Base-by-base conservation (phyloP, 2,888 invertebrate species). In the Bombyx huttoni region DNA sequence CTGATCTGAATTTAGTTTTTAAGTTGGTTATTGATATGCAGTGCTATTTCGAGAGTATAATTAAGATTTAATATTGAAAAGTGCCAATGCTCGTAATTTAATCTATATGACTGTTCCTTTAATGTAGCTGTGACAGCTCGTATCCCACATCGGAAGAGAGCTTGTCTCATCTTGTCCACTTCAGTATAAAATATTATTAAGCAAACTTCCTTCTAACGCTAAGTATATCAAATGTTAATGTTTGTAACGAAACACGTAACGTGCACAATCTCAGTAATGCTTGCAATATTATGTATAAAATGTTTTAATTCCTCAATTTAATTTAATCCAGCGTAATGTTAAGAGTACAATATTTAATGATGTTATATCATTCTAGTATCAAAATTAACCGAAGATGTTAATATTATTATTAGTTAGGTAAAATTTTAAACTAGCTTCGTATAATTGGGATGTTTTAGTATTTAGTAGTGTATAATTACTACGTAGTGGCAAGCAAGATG, bases 1-100 rank as follows among this genome's bases (percentile, higher is more conserved):
- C 89, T 89, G 89, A 89, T 89, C 89, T 89, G 89, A 89, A 88
- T 87, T 89, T 89, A 89, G 89, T 89, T 89, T 88, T 86, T 89
- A 89, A 89, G 89, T 89, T 89, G 88, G 80, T 89, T 88, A 85
- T 86, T 81, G 75, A 85, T 87, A 81, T 80, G 85, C 89, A 88
- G 88, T 88, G 88, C 88, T 89, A 87, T 84, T 86, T 86, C 82
- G 80, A 83, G 79, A 78, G 80, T 85, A 81, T 88, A 86, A 82
- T 85, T 89, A 86, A 88, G 83, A 80, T 79, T 81, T 84, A 87
- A 87, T 87, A 85, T 84, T 88, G 83, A 88, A 40, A 88, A 89
- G 89, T 89, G 89, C 89, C 89, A 89, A 89, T 89, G 89, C 89
- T 89, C 89, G 86, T 89, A 86, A 84, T 89, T 75, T 88, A 85